Conservation (phyloP, 1,140 invertebrate genomes). For the Dendrolimus kikuchii region DNA sequence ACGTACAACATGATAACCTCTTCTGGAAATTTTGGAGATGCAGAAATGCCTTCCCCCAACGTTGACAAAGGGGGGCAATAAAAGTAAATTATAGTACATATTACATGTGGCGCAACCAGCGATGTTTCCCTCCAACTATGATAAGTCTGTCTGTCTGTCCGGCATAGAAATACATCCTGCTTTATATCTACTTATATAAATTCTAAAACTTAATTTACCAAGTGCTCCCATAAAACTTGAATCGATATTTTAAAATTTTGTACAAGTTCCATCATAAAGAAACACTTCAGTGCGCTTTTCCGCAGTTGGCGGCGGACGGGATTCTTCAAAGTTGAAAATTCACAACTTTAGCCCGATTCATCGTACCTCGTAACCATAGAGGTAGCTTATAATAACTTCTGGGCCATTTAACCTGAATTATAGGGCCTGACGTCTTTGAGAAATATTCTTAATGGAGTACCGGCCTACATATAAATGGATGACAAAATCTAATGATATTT, state of each 20-base stretch:
- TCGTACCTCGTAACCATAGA: slow-evolving; percentile 25
- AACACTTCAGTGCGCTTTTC: slow-evolving; percentile 47
- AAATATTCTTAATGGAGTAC: slow-evolving; percentile 9
- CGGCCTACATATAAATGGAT: slow-evolving; percentile 11
- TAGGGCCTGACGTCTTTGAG: slow-evolving; percentile 20
- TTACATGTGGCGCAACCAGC: too few species aligned
- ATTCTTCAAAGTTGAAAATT: slow-evolving; percentile 41
- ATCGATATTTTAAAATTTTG: slow-evolving; percentile 56
- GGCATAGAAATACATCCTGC: too few species aligned
- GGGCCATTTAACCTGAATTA: slow-evolving; percentile 40
- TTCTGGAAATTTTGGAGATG: too few species aligned
- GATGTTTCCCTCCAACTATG: too few species aligned
- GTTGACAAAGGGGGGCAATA: too few species aligned
- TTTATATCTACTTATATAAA: too few species aligned
- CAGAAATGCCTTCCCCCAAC: too few species aligned
- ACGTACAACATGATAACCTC: too few species aligned
- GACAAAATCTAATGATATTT: slow-evolving; percentile 3
- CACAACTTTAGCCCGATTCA: slow-evolving; percentile 40
- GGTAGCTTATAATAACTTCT: slow-evolving; percentile 47
- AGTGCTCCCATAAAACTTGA: slow-evolving; percentile 27
- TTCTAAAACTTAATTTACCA: slow-evolving; percentile 15
- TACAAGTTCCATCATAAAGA: slow-evolving; percentile 48
- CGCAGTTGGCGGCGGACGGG: slow-evolving; percentile 26
- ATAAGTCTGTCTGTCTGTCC: too few species aligned
- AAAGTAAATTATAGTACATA: too few species aligned